Conservation (phyloP, 2,888 invertebrate genomes). For the Mactromeris polynyma region DNA sequence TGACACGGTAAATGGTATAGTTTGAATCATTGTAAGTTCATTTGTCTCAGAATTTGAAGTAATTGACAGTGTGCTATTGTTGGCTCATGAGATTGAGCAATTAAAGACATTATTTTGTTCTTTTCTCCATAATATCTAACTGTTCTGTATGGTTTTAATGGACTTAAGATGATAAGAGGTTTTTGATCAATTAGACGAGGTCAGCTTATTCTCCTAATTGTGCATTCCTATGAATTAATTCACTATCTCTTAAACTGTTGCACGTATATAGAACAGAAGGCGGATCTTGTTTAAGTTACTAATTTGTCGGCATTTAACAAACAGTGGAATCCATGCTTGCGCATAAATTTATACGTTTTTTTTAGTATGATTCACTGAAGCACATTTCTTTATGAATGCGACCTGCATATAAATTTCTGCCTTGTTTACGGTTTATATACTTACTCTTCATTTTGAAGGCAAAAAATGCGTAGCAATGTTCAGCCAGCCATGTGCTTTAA, state of each 20-base stretch:
- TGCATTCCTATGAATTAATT: background rate
- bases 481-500: background rate
- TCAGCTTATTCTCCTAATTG: background rate
- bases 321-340: background rate
- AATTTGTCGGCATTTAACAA: constrained; percentile 9
- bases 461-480: background rate
- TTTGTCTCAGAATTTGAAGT: too few species aligned
- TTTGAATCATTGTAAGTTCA: background rate
- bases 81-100: background rate
- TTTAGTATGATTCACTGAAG: background rate
- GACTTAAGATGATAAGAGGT: background rate
- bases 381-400: background rate
- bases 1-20: background rate
- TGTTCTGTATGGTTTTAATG: background rate
- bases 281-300: background rate
- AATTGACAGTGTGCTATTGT: too few species aligned
- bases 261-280: background rate
- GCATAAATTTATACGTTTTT: background rate
- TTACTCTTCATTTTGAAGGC: background rate
- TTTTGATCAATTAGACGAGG: background rate
- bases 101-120: background rate
- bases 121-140: background rate
- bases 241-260: background rate
- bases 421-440: background rate
- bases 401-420: background rate